These are phyloP conservation scores for Dicyema japonicum DNA, from an alignment of 1,140 invertebrate genomes.

Conservation along the genomic window DNA sequence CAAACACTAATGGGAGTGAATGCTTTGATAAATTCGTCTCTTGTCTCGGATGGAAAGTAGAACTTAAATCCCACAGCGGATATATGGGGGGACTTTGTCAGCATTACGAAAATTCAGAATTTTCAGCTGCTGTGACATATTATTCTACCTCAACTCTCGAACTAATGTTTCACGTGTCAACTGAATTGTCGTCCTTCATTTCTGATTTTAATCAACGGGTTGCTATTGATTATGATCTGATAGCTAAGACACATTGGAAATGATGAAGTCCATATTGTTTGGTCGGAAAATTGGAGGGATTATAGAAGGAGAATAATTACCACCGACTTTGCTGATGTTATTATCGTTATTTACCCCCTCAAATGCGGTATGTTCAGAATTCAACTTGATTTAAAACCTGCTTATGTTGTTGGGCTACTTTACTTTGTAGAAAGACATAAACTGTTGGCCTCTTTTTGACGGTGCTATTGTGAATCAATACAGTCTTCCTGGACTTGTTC, in stretches of 20 bases:
- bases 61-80: conserved; percentile 34
- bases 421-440: conserved; percentile 9
- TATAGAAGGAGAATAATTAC: conserved; percentile 82
- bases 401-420: conserved; percentile 31
- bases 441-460: conserved; percentile 76
- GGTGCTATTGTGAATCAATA: conserved; percentile 53
- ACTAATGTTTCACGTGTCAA: conserved; percentile 81
- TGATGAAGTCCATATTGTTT: conserved; percentile 93
- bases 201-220: conserved; percentile 34
- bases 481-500: conserved; percentile 47
- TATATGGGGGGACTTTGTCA: conserved; percentile 72
- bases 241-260: conserved; percentile 74
- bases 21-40: conserved; percentile 64
- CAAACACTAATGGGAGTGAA: conserved; percentile 43
- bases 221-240: conserved; percentile 17
- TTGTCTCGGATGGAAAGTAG: conserved; percentile 65
- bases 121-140: conserved; percentile 70
- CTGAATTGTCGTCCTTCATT: conserved; percentile 51
- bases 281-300: conserved; percentile 75
- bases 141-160: conserved; percentile 64
- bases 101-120: conserved; percentile 50
- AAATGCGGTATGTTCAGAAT: conserved; percentile 40
- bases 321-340: conserved; percentile 90
- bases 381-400: conserved; percentile 44
- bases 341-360: conserved; percentile 72